phyloP scores from a whole-genome alignment of 2,888 invertebrate genomes.

The Sthenelais limicola region DNA sequence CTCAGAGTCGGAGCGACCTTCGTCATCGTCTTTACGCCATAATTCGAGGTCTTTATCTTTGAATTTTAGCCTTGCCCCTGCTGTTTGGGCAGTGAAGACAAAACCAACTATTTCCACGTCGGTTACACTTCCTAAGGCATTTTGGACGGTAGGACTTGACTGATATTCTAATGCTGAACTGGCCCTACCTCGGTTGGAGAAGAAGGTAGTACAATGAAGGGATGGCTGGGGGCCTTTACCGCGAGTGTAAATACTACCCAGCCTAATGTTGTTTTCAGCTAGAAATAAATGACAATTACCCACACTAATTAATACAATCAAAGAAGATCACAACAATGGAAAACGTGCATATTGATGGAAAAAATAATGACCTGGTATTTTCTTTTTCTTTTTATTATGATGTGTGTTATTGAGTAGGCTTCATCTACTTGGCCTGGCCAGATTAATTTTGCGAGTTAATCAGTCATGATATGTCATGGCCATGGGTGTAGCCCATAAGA shows the following conservation, averaged over 20 bases:
- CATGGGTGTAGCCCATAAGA: too few species aligned
- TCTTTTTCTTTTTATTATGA: too few species aligned
- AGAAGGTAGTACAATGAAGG: conserved; percentile 50
- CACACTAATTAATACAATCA: too few species aligned
- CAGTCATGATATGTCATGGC: too few species aligned
- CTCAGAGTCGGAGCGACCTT: not conserved
- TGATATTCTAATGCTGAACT: conserved; percentile 22
- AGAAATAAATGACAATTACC: too few species aligned
- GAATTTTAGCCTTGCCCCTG: conserved; percentile 42
- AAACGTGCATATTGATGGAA: too few species aligned
- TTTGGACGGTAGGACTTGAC: conserved; percentile 14
- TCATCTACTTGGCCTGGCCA: too few species aligned
- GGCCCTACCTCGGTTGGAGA: not conserved
- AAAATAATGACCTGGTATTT: too few species aligned
- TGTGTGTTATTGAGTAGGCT: too few species aligned
- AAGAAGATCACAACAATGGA: too few species aligned
- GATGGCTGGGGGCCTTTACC: not conserved
- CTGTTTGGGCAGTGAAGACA: conserved; percentile 45
- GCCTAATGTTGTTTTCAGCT: not conserved
- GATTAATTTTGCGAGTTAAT: too few species aligned
- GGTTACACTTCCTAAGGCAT: conserved; percentile 35
- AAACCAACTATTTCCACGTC: conserved; percentile 43
- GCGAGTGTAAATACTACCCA: not conserved
- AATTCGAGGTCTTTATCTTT: conserved; percentile 32
- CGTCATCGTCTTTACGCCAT: conserved; percentile 46